phyloP scores from a whole-genome alignment of 64 coral and sea anemone genomes.

The Orbicella faveolata region DNA sequence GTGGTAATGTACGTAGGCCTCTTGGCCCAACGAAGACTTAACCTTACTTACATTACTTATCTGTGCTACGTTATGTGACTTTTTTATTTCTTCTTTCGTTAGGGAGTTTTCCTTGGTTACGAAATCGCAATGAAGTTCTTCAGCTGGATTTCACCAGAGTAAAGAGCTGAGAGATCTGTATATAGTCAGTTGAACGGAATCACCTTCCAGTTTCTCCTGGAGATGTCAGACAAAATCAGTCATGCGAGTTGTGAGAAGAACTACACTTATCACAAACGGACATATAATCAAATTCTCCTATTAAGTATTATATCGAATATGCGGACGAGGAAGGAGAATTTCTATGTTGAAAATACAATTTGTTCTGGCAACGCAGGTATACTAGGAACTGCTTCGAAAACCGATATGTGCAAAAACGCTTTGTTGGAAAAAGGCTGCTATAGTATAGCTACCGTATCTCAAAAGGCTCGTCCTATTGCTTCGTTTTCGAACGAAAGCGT shows the following conservation, averaged over 20 bases:
- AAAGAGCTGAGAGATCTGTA: background rate
- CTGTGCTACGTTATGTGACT: too few relatives aligned
- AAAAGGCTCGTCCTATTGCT: too few relatives aligned
- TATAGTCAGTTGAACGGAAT: background rate
- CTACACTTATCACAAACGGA: background rate
- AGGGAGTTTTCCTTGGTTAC: constrained; percentile 31
- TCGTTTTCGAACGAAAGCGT: too few relatives aligned
- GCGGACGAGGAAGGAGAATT: background rate
- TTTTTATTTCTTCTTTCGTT: background rate
- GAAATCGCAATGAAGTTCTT: constrained; percentile 36
- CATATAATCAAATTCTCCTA: background rate
- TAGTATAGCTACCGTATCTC: too few relatives aligned
- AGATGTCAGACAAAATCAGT: too few relatives aligned
- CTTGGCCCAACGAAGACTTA: background rate
- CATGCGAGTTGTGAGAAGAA: too few relatives aligned
- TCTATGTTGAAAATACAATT: background rate
- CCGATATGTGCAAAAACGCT: too few relatives aligned
- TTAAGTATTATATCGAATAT: background rate
- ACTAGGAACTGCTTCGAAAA: background rate
- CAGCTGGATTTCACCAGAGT: constrained; percentile 43
- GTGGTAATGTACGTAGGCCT: too few relatives aligned
- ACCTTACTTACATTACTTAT: background rate
- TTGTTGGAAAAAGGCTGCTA: too few relatives aligned
- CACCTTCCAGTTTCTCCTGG: too few relatives aligned
- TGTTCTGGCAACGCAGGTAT: background rate